Percentiles rank a stretch among this genome's conserved stretches.
Conservation (phyloP, 2,797 vertebrate species). For the Chaetophractus vellerosus region DNA sequence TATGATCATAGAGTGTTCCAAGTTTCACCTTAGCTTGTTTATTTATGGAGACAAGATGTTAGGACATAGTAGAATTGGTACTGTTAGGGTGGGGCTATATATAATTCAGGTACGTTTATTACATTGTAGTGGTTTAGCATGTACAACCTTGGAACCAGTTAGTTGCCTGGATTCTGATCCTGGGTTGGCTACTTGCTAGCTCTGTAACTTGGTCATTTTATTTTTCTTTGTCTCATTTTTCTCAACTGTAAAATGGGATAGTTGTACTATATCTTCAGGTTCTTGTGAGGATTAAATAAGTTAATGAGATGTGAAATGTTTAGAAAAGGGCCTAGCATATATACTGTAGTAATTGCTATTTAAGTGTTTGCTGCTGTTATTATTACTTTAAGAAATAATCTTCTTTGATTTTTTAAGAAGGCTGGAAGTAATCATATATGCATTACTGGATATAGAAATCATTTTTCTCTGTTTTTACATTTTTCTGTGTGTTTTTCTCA, state of each 20-base stretch:
- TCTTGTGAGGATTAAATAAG: slow-evolving; percentile 44
- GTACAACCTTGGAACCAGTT: background rate
- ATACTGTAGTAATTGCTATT: slow-evolving; percentile 15
- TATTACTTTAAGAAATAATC: slow-evolving; percentile 43
- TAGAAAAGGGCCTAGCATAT: background rate
- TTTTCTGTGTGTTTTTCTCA: slow-evolving; percentile 55
- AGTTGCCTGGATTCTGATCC: background rate
- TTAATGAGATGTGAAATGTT: slow-evolving; percentile 21
- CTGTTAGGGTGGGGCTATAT: background rate
- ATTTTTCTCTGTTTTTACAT: background rate
- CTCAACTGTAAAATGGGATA: slow-evolving; percentile 21
- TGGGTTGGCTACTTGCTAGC: slow-evolving; percentile 33
- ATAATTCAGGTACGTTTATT: background rate
- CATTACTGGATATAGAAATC: slow-evolving; percentile 34
- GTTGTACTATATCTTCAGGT: background rate
- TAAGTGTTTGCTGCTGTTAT: background rate
- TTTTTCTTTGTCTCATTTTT: slow-evolving; percentile 32
- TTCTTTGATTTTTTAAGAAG: slow-evolving; percentile 37
- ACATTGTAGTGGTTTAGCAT: background rate
- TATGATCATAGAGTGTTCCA: background rate
- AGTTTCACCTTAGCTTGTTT: background rate
- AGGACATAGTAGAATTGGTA: background rate
- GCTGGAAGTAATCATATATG: background rate
- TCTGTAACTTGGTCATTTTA: slow-evolving; percentile 40
- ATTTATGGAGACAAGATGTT: background rate